Percentiles rank a stretch among this genome's conserved stretches.
These are phyloP conservation scores for Odontophorus gujanensis DNA, from an alignment of 2,113 vertebrate species.

Conservation along the genomic window DNA sequence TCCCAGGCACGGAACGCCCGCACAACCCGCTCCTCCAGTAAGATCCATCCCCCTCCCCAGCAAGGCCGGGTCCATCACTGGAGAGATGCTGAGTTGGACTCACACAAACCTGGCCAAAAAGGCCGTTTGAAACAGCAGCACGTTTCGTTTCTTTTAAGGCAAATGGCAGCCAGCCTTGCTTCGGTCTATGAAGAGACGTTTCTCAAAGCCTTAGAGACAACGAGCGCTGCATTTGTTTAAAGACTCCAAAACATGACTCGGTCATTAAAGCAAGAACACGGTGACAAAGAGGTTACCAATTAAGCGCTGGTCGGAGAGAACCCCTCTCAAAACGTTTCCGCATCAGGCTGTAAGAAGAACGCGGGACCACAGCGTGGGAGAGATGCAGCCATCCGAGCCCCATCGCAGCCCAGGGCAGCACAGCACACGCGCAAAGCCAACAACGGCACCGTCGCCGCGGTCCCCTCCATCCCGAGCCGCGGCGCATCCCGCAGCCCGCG, in stretches of 20 bases:
- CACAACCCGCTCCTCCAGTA: not conserved
- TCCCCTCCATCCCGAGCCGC: not conserved
- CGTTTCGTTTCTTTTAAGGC: not conserved
- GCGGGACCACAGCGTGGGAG: not conserved
- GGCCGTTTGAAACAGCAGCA: not conserved
- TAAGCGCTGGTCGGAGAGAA: not conserved
- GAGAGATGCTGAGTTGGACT: not conserved
- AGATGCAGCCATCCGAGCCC: not conserved
- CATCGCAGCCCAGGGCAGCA: not conserved
- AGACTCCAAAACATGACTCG: not conserved
- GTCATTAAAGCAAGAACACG: not conserved
- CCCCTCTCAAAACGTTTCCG: rapidly evolving
- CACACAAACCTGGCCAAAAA: not conserved
- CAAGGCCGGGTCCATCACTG: not conserved
- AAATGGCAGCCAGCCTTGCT: not conserved
- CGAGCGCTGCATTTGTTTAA: not conserved
- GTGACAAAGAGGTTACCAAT: not conserved
- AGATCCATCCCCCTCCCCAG: not conserved
- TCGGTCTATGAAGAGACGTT: not conserved
- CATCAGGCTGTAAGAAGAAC: not conserved
- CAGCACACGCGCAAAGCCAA: not conserved
- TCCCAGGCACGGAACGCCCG: not conserved
- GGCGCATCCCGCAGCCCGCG: not conserved
- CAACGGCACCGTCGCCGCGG: no score
- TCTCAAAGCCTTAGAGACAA: not conserved